Conservation (phyloP, 2,113 vertebrate genomes). For the Oryctolagus cuniculus region DNA sequence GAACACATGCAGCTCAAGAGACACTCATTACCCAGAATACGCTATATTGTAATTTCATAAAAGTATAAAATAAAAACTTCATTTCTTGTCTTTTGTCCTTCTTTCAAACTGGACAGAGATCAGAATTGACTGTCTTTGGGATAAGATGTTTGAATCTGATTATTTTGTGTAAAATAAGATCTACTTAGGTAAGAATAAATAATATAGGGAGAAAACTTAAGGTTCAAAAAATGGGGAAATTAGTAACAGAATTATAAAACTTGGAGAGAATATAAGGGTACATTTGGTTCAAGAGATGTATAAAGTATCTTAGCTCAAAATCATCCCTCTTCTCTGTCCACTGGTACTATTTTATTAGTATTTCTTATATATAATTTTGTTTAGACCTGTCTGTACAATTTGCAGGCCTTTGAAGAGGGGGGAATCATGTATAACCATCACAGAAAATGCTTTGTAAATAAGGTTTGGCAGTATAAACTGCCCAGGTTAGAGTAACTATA, state of each 20-base stretch:
- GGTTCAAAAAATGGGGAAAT: background rate
- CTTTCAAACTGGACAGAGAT: constrained; percentile 29
- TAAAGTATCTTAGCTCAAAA: constrained; percentile 29
- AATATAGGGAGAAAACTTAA: background rate
- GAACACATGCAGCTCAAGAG: background rate
- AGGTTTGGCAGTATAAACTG: background rate
- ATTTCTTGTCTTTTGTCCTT: background rate
- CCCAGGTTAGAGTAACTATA: constrained; percentile 34
- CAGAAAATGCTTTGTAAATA: background rate
- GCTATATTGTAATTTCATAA: background rate
- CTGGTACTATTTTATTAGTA: background rate
- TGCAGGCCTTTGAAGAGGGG: background rate
- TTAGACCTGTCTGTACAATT: background rate
- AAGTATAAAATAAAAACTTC: background rate
- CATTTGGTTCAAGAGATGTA: background rate
- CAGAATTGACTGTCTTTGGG: background rate
- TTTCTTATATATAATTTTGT: background rate
- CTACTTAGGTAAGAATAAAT: background rate
- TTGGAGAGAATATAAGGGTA: background rate
- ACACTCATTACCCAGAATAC: background rate
- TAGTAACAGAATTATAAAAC: background rate
- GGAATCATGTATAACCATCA: background rate
- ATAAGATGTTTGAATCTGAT: background rate
- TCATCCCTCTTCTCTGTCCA: background rate
- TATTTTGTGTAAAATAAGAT: background rate